Evolutionary conservation across 2,113 vertebrate genomes (phyloP).

Genomic region (Seriola aureovittata): DNA sequence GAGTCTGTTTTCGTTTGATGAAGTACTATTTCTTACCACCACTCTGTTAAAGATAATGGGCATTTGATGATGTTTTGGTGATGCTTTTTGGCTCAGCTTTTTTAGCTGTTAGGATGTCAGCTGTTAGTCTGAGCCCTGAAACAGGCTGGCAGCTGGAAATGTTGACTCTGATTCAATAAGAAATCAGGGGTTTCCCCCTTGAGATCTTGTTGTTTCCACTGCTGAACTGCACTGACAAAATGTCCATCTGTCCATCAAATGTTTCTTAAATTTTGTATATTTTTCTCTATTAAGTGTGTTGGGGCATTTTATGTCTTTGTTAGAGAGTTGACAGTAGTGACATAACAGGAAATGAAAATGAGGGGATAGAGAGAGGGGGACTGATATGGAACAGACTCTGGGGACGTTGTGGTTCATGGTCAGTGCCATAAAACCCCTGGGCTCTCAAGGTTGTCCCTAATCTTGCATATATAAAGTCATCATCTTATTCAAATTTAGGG

Average conservation of each 20-base stretch:
- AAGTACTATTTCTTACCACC: slow-evolving; percentile 30
- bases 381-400: not conserved
- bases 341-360: not conserved
- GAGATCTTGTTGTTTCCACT: slow-evolving; percentile 17
- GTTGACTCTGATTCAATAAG: slow-evolving; percentile 45
- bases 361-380: not conserved
- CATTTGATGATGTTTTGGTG: slow-evolving; percentile 62
- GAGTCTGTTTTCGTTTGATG: slow-evolving; percentile 36
- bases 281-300: not conserved
- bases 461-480: not conserved
- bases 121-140: slow-evolving; percentile 16
- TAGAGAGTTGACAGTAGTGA: not conserved
- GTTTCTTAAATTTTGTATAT: not conserved
- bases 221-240: not conserved
- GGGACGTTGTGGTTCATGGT: too few relatives aligned
- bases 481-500: not conserved
- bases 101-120: slow-evolving; percentile 44
- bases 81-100: slow-evolving; percentile 43
- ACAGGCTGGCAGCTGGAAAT: slow-evolving; percentile 41
- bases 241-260: slow-evolving; percentile 7
- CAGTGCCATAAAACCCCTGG: not conserved
- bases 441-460: too few relatives aligned
- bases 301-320: not conserved
- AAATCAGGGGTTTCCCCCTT: slow-evolving; percentile 24
- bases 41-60: slow-evolving; percentile 47